Evolutionary conservation across 2,113 vertebrate genomes (phyloP).

Genomic region (western clawed frog (Xenopus tropicalis)): DNA sequence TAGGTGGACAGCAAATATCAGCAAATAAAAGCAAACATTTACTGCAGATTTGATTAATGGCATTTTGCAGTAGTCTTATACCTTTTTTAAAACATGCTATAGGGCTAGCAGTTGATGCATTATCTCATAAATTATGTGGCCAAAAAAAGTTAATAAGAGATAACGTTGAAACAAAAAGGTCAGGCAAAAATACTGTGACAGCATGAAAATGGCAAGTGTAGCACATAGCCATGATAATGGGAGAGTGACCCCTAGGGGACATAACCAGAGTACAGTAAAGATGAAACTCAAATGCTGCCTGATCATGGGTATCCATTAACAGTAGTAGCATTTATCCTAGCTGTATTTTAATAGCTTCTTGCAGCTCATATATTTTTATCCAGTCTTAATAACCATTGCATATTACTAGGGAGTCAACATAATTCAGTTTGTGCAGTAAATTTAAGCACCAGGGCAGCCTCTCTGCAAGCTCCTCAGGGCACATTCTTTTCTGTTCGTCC

Average conservation of each 20-base stretch:
- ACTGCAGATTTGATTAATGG: too few species aligned
- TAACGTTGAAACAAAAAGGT: not conserved
- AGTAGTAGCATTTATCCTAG: too few species aligned
- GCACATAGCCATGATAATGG: not conserved
- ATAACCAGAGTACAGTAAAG: not conserved
- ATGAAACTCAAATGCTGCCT: not conserved
- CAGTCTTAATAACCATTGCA: too few species aligned
- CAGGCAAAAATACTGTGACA: not conserved
- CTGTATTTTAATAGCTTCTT: not conserved
- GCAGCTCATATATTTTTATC: not conserved
- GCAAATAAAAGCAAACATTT: too few species aligned
- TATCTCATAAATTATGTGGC: too few species aligned
- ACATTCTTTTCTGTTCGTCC: too few species aligned
- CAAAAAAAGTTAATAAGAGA: too few species aligned
- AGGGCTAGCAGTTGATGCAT: too few species aligned
- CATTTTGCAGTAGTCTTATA: too few species aligned
- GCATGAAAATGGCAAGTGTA: not conserved
- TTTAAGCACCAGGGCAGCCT: not conserved
- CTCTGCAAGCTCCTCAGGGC: not conserved
- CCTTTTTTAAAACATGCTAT: too few species aligned
- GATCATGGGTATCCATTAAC: too few species aligned
- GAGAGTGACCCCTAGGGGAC: conserved; percentile 21
- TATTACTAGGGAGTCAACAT: not conserved
- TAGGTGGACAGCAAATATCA: too few species aligned
- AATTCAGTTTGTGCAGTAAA: not conserved